Conservation (phyloP, 2,113 vertebrate species). For the Acrocephalus arundinaceus region DNA sequence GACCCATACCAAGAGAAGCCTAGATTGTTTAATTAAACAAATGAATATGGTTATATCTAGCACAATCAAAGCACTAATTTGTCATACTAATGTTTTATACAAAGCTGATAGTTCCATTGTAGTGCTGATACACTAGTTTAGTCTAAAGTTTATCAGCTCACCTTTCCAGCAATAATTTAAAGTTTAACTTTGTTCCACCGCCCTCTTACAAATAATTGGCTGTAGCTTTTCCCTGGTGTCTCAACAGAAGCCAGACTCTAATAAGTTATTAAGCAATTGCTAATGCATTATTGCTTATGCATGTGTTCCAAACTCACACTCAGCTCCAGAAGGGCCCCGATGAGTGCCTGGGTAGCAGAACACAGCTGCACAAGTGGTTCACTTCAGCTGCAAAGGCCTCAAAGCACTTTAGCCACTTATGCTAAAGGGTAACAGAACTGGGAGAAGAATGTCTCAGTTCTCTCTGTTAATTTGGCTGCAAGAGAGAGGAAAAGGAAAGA, state of each 20-base stretch:
- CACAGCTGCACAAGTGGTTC: not conserved
- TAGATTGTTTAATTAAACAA: constrained; percentile 96
- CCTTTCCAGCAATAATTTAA: constrained; percentile 50
- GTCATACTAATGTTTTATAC: constrained; percentile 82
- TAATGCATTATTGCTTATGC: constrained; percentile 28
- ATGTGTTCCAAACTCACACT: not conserved
- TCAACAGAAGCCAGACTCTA: not conserved
- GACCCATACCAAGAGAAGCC: constrained; percentile 83
- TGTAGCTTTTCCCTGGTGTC: constrained; percentile 29
- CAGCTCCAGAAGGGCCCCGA: not conserved
- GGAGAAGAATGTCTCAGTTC: not conserved
- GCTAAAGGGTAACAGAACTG: not conserved
- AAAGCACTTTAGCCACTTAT: not conserved
- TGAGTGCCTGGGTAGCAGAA: not conserved
- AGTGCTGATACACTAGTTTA: constrained; percentile 59
- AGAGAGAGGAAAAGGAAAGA: not conserved
- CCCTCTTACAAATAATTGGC: constrained; percentile 55
- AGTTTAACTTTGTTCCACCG: constrained; percentile 45
- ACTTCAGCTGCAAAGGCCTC: not conserved
- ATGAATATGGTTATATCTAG: constrained; percentile 85
- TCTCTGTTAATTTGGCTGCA: not conserved
- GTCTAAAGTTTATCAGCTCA: constrained; percentile 49
- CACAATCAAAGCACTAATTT: constrained; percentile 85
- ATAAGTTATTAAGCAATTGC: constrained; percentile 43
- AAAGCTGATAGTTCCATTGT: constrained; percentile 79